phyloP scores from a whole-genome alignment of 2,113 vertebrate species.

The Halichoerus grypus region DNA sequence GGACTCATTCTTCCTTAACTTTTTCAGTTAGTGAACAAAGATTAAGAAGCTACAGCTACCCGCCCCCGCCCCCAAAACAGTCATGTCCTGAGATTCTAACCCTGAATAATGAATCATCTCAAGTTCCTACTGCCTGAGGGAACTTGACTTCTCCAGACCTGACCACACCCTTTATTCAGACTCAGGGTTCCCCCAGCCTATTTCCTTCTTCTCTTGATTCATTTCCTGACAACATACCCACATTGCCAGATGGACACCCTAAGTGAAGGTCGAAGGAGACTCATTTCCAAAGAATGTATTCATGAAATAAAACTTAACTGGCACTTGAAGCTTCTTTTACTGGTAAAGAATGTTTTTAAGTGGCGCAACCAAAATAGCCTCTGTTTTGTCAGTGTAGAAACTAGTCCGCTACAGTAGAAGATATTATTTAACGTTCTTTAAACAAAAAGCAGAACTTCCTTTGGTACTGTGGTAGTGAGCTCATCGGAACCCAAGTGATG shows the following conservation, averaged over 20 bases:
- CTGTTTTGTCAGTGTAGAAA: constrained; percentile 14
- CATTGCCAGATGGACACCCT: constrained; percentile 47
- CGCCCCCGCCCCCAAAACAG: neutral
- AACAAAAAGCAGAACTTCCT: neutral
- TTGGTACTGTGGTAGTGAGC: neutral
- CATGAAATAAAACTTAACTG: constrained; percentile 33
- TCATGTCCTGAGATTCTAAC: neutral
- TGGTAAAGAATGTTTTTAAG: neutral
- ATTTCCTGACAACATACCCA: constrained; percentile 65
- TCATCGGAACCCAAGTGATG: neutral
- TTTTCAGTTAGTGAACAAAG: constrained; percentile 1
- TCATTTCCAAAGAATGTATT: constrained; percentile 48
- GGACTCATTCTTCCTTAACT: neutral
- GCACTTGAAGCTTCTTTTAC: neutral
- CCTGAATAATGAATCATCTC: constrained; percentile 1
- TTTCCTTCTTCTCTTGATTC: constrained; percentile 61
- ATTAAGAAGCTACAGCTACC: neutral
- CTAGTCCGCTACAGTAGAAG: neutral
- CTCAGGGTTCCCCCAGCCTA: neutral
- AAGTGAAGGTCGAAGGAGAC: constrained; percentile 27
- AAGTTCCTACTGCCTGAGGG: neutral
- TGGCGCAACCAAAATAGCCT: neutral
- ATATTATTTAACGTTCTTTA: neutral
- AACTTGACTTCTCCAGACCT: neutral
- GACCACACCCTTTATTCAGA: constrained; percentile 50